Evolutionary conservation across 2,797 vertebrate species (phyloP), one percentile per base, ranked within the genome.

Genomic region (Anguilla megastoma): DNA sequence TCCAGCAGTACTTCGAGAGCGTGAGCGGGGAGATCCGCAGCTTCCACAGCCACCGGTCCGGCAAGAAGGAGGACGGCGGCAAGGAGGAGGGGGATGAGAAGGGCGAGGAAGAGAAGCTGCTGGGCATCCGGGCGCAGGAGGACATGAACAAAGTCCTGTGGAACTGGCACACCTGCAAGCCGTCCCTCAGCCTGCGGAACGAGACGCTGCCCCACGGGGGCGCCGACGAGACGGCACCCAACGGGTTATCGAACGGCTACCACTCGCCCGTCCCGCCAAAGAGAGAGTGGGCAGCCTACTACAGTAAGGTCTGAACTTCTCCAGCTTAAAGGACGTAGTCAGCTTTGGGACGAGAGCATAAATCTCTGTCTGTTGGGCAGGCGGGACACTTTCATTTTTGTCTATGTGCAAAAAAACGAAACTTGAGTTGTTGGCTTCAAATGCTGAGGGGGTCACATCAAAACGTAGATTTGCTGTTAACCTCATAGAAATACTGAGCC

Each of bases 1-100:
- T 99, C 95, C 97, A 98, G 89, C 98, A 98, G 93, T 99, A 99
- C 95, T 99, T 99, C 0, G 96, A 98, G 93, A 95, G 95, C 90
- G 94, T 98, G 93, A 97, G 97, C 41, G 96, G 93, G 0, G 97
- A 99, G 91, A 95, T 98, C 94, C 90, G 85, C 5, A 94, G 2
- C 60, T 41, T 96, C 83, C 96, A 97, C 0, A 80, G 27, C 41
- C 89, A 82, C 6, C 90, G 24, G 86, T 76, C 83, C 3, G 7
- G 9, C 52, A 30, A 52, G 41, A 82, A 91, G 0, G 89, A 88
- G 71, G 88, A 79, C 18, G 90, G 63, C 63, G 8, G 10, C 7
- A 52, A 90, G 0, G 90, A 91, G 91, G 83, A 95, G 0, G 90
- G 92, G 0, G 91, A 95, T 0, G 94, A 94, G 0, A 93, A 79